Percentiles rank a stretch among this genome's conserved stretches.
Evolutionary conservation across 2,113 vertebrate species (phyloP).

Genomic region (Halichoerus grypus): DNA sequence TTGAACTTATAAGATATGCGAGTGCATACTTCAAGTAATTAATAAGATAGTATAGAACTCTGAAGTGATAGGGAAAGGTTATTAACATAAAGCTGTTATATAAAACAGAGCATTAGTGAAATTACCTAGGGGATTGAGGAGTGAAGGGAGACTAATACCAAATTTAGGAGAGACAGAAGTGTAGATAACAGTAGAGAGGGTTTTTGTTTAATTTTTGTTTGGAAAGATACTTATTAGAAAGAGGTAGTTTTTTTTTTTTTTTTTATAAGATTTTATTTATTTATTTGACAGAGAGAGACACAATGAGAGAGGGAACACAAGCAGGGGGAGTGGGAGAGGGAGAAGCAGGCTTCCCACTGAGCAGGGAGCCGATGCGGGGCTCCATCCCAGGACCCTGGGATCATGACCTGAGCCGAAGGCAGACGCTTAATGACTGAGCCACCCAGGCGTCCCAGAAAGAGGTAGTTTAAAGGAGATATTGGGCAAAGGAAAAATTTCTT

Average conservation of each 20-base stretch:
- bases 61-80: not conserved
- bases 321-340: too few species aligned
- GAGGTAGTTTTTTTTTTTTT: not conserved
- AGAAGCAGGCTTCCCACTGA: too few species aligned
- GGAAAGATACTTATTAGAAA: not conserved
- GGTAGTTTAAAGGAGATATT: not conserved
- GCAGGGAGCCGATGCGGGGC: too few species aligned
- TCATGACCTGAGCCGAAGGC: too few species aligned
- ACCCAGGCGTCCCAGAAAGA: too few species aligned
- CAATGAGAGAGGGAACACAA: too few species aligned
- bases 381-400: too few species aligned
- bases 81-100: not conserved
- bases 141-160: not conserved
- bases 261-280: too few species aligned
- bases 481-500: not conserved
- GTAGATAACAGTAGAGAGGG: not conserved
- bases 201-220: not conserved
- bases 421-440: too few species aligned
- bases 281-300: too few species aligned
- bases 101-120: not conserved
- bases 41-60: not conserved
- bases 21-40: not conserved
- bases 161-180: too few species aligned
- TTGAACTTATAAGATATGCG: not conserved
- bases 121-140: not conserved